These are phyloP conservation scores for Sebastes vulpes DNA, from an alignment of 2,797 vertebrate genomes.

Conservation along the genomic window DNA sequence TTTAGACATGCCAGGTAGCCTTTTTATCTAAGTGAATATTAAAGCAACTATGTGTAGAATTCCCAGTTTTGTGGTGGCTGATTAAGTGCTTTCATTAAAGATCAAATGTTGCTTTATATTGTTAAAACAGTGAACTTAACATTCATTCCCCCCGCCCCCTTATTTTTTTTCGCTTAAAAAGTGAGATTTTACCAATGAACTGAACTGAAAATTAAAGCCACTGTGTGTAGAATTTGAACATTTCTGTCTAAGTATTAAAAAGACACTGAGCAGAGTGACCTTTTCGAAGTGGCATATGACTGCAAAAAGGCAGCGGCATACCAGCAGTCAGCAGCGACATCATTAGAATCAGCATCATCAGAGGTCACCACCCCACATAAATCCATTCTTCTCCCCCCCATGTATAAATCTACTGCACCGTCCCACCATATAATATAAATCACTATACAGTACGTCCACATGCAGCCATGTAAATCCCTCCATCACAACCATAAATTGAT, in stretches of 20 bases:
- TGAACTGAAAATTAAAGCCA: no score
- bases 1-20: no score
- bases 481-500: constrained; percentile 3
- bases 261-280: background rate
- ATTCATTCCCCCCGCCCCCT: no score
- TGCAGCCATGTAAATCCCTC: background rate
- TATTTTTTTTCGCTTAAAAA: no score
- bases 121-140: no score
- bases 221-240: background rate
- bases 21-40: no score
- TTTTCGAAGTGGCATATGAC: background rate
- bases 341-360: background rate
- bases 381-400: background rate
- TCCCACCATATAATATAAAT: background rate
- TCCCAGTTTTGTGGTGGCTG: no score
- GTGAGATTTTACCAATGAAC: no score
- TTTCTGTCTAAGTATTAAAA: background rate
- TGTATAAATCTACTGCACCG: background rate
- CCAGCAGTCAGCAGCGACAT: background rate
- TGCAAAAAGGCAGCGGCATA: background rate
- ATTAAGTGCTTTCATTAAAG: no score
- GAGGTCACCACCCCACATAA: background rate
- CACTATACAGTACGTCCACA: background rate
- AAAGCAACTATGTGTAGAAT: background rate
- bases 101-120: no score